phyloP scores from a whole-genome alignment of 2,888 invertebrate species.

The Scaptomyza reducta region DNA sequence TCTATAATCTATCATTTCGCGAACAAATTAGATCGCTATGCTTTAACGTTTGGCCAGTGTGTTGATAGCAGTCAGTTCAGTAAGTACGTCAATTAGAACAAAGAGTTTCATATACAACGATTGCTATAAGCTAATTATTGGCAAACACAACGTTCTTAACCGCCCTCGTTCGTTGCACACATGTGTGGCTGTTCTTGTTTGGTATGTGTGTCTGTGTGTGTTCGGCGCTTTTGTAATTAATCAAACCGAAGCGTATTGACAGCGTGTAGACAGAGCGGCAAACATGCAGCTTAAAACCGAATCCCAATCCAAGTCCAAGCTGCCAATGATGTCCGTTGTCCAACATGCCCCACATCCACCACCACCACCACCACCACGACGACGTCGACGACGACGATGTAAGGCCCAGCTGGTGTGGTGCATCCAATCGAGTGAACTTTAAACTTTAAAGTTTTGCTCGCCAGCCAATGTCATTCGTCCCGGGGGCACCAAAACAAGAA shows the following conservation, averaged over 20 bases:
- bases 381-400: too few species aligned
- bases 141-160: background rate
- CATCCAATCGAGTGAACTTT: constrained; percentile 60
- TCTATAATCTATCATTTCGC: too few species aligned
- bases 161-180: background rate
- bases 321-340: constrained; percentile 14
- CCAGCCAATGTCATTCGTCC: constrained; percentile 52
- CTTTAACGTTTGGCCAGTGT: too few species aligned
- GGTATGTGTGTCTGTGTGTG: background rate
- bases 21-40: too few species aligned
- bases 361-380: too few species aligned
- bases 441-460: constrained; percentile 50
- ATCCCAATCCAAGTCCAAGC: constrained; percentile 25
- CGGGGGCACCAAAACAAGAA: background rate
- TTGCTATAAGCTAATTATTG: too few species aligned
- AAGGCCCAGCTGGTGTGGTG: constrained; percentile 1
- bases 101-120: too few species aligned
- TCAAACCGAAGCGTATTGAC: constrained; percentile 73
- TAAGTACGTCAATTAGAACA: too few species aligned
- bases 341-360: background rate
- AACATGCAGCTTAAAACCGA: constrained; percentile 53
- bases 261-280: constrained; percentile 70
- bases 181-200: constrained; percentile 32
- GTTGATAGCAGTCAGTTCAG: too few species aligned
- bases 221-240: constrained; percentile 72